phyloP scores from a whole-genome alignment of 2,888 invertebrate species.

The Quadroppia sp. region DNA sequence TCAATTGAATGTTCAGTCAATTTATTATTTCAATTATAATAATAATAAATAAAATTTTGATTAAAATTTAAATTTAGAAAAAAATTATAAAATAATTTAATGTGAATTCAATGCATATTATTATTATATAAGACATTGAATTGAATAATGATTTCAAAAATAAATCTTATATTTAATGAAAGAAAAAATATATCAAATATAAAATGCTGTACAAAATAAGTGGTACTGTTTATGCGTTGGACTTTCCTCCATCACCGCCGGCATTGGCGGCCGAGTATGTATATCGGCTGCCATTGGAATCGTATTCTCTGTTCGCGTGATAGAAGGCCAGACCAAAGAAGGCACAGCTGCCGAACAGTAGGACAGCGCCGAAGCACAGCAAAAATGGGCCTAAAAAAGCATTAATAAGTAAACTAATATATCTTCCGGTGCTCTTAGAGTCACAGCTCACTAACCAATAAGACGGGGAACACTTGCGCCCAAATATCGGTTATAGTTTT shows the following conservation, averaged over 20 bases:
- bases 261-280: not conserved
- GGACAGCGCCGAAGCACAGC: slow-evolving; percentile 44
- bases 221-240: not conserved
- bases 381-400: slow-evolving; percentile 44
- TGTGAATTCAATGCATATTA: not conserved
- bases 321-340: slow-evolving; percentile 45
- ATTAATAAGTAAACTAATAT: too few relatives aligned
- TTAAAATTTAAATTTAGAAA: too few relatives aligned
- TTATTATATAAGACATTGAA: not conserved
- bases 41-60: too few relatives aligned
- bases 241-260: not conserved
- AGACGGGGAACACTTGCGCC: slow-evolving; percentile 48
- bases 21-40: too few relatives aligned
- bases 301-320: slow-evolving; percentile 17
- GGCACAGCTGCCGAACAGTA: slow-evolving; percentile 46
- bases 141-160: not conserved
- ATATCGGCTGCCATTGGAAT: slow-evolving; percentile 14
- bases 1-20: too few relatives aligned
- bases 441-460: slow-evolving; percentile 43
- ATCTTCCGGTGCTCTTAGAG: too few relatives aligned
- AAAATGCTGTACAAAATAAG: slow-evolving; percentile 25
- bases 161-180: not conserved
- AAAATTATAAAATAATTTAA: too few relatives aligned
- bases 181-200: not conserved
- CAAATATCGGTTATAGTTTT: slow-evolving; percentile 48